These are phyloP conservation scores for Dicyrtomina minuta DNA, from an alignment of 2,888 invertebrate genomes.

Conservation along the genomic window DNA sequence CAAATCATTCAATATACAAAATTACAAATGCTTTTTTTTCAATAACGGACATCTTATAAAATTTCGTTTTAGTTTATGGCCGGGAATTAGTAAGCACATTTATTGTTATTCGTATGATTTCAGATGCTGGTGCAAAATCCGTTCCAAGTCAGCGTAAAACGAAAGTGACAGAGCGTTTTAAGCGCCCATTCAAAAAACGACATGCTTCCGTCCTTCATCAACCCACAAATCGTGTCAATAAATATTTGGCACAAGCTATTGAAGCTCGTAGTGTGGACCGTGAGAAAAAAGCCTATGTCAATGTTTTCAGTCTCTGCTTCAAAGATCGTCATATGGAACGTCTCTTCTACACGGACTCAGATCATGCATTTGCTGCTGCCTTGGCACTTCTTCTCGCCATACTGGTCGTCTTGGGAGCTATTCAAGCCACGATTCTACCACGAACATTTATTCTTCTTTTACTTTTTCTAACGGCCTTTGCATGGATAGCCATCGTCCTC, in stretches of 20 bases:
- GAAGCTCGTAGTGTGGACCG: constrained; percentile 86
- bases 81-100: constrained; percentile 52
- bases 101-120: constrained; percentile 34
- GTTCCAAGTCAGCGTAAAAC: constrained; percentile 62
- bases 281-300: constrained; percentile 85
- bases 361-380: constrained; percentile 81
- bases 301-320: constrained; percentile 80
- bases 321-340: constrained; percentile 79
- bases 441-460: constrained; percentile 79
- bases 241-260: constrained; percentile 79
- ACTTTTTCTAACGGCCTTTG: constrained; percentile 83
- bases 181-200: constrained; percentile 82
- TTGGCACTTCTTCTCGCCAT: constrained; percentile 70
- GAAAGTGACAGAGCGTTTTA: constrained; percentile 83
- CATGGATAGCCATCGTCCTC: constrained; percentile 84
- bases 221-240: constrained; percentile 87
- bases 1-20: background rate
- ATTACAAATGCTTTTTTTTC: background rate
- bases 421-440: constrained; percentile 79
- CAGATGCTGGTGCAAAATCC: constrained; percentile 49
- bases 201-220: constrained; percentile 84
- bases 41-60: no score
- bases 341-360: constrained; percentile 82
- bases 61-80: no score
- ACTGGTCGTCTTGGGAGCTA: constrained; percentile 72